A percentile compares a stretch with the other conserved stretches of the same genome.
Evolutionary conservation across 2,113 vertebrate genomes (phyloP).

Genomic region (Zingel zingel): DNA sequence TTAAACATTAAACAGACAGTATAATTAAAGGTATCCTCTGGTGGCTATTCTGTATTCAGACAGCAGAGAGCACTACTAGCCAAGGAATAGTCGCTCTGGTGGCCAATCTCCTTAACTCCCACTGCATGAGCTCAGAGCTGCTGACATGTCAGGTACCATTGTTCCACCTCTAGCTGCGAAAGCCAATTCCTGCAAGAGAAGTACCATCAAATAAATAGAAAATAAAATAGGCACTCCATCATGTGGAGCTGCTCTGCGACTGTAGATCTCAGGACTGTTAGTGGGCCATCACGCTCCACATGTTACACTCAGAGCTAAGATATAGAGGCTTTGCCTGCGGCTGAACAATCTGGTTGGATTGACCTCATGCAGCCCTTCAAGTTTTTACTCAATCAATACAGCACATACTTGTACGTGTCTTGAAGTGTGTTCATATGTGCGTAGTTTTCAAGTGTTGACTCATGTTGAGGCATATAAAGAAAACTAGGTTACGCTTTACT

Average conservation of each 20-base stretch:
- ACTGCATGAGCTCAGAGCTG: constrained; percentile 10
- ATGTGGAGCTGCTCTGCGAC: constrained; percentile 7
- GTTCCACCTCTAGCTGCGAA: background rate
- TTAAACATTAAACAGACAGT: background rate
- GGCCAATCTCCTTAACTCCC: background rate
- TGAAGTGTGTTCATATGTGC: background rate
- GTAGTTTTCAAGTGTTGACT: background rate
- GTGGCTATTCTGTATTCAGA: constrained; percentile 10
- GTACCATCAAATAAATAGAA: constrained; percentile 22
- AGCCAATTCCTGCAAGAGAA: background rate
- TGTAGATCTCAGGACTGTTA: constrained; percentile 22
- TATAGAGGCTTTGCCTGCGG: background rate
- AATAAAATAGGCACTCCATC: constrained; percentile 26
- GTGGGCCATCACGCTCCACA: constrained; percentile 18
- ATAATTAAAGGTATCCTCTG: background rate
- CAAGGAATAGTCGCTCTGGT: background rate
- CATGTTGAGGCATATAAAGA: background rate
- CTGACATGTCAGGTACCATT: background rate
- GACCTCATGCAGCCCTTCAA: background rate
- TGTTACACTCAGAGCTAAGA: background rate
- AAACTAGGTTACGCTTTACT: too few relatives aligned
- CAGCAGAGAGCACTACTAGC: constrained; percentile 64
- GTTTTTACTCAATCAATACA: constrained; percentile 17
- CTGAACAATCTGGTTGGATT: background rate
- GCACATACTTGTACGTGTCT: background rate